Conservation (phyloP, 2,797 vertebrate genomes). For the Pseudomugil tenellus region DNA sequence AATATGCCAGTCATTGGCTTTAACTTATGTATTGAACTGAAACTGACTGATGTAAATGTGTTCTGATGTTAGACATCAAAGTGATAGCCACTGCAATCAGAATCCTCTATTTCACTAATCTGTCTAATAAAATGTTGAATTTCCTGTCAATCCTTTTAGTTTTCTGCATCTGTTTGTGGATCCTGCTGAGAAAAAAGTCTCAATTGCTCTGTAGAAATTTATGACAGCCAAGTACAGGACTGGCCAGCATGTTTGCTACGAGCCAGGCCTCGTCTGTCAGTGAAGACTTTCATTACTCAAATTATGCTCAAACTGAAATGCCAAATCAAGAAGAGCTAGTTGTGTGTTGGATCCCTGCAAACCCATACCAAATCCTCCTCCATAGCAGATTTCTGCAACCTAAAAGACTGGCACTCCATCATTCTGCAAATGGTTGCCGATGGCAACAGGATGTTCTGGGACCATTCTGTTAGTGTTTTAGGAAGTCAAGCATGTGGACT, state of each 20-base stretch:
- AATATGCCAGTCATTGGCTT: constrained; percentile 38
- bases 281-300: too few species aligned
- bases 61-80: constrained; percentile 37
- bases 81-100: constrained; percentile 10
- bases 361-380: too few species aligned
- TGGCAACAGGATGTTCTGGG: neutral
- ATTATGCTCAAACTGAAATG: too few species aligned
- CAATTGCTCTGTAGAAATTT: neutral
- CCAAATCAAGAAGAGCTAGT: too few species aligned
- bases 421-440: neutral
- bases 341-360: too few species aligned
- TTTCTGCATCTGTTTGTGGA: neutral
- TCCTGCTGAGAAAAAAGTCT: too few species aligned
- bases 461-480: neutral
- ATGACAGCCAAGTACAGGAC: too few species aligned
- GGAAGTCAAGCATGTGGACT: neutral
- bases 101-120: constrained; percentile 57
- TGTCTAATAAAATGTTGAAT: constrained; percentile 73
- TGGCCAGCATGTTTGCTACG: too few species aligned
- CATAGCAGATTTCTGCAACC: neutral
- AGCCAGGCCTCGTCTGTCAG: too few species aligned
- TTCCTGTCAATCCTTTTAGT: neutral
- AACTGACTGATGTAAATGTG: constrained; percentile 52
- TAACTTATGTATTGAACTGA: constrained; percentile 77
- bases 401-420: neutral